These are phyloP conservation scores for Neogale vison DNA, from an alignment of 2,113 vertebrate species.

Conservation along the genomic window DNA sequence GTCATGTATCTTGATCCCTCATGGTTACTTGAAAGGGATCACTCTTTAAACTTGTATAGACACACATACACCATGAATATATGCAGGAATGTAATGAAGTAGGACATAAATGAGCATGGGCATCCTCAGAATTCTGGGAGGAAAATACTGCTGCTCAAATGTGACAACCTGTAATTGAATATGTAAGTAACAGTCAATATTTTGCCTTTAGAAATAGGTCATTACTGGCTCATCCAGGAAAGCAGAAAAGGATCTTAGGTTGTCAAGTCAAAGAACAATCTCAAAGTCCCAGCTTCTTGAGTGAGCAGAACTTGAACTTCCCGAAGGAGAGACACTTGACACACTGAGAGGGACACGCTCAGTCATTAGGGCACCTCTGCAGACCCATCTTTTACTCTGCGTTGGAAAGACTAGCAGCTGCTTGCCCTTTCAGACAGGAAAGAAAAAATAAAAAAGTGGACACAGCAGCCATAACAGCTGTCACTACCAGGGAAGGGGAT, in stretches of 20 bases:
- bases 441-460: neutral
- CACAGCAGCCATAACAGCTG: neutral
- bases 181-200: neutral
- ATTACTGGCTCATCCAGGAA: neutral
- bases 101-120: neutral
- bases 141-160: neutral
- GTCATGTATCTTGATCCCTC: conserved; percentile 61
- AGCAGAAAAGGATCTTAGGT: neutral
- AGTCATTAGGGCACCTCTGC: neutral
- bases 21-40: conserved; percentile 64
- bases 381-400: neutral
- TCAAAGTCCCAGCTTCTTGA: neutral
- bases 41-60: conserved; percentile 55
- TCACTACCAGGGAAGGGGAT: neutral
- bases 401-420: neutral
- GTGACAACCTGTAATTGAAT: neutral
- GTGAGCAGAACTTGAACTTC: neutral
- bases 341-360: neutral
- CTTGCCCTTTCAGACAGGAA: conserved; percentile 4
- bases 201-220: neutral
- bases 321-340: neutral
- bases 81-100: conserved; percentile 42
- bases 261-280: neutral
- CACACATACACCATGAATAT: conserved; percentile 24
- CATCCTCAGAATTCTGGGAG: neutral